These are phyloP conservation scores for Brachyptera putata DNA, from an alignment of 2,888 invertebrate genomes.

Conservation along the genomic window DNA sequence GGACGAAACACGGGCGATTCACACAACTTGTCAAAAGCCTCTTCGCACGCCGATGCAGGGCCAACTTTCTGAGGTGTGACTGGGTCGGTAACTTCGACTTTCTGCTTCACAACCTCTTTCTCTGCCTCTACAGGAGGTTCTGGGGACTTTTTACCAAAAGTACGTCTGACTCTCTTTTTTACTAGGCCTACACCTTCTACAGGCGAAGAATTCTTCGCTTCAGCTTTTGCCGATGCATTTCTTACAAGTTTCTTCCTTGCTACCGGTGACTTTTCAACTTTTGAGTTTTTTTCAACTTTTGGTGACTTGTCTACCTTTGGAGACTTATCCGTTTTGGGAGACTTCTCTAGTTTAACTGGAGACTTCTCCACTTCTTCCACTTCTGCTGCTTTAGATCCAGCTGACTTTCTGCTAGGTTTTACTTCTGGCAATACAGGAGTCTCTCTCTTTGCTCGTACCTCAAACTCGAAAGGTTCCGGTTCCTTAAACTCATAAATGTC, in stretches of 20 bases:
- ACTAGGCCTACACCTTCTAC: no score
- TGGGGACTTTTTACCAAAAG: slow-evolving; percentile 37
- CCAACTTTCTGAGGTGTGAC: slow-evolving; percentile 28
- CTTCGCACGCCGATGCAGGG: slow-evolving; percentile 41
- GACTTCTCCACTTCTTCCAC: slow-evolving; percentile 31
- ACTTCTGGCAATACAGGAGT: not conserved
- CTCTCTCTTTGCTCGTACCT: slow-evolving; percentile 51
- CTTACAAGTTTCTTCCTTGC: slow-evolving; percentile 43
- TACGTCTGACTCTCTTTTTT: slow-evolving; percentile 40
- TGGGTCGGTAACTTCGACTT: slow-evolving; percentile 31
- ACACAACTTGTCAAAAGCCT: slow-evolving; percentile 51
- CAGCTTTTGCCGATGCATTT: slow-evolving; percentile 31
- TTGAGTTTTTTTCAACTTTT: no score
- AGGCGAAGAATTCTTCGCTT: slow-evolving; percentile 21
- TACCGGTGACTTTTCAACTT: slow-evolving; percentile 42
- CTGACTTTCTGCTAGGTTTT: slow-evolving; percentile 8
- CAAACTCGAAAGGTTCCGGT: slow-evolving; percentile 82
- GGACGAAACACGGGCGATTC: slow-evolving; percentile 52
- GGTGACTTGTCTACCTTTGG: slow-evolving; percentile 37
- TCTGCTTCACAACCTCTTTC: slow-evolving; percentile 19
- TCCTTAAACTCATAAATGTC: slow-evolving; percentile 88
- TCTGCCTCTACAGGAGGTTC: slow-evolving; percentile 30
- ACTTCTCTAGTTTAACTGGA: no score
- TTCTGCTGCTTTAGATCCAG: not conserved
- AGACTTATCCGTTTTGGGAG: no score